Base-by-base conservation (phyloP, 2,113 vertebrate genomes). In the Limnothrissa miodon region DNA sequence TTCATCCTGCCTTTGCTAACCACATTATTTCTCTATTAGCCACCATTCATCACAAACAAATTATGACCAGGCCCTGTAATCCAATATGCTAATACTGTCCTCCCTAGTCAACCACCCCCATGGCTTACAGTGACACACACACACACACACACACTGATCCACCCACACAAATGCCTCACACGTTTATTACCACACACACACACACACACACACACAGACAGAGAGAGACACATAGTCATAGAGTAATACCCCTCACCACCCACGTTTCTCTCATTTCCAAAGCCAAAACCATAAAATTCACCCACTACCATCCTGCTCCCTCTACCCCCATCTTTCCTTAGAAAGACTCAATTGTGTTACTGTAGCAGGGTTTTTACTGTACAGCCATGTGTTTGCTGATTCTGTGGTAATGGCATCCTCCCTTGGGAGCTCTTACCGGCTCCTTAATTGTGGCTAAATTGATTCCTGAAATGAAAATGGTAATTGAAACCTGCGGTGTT, bases 31-130 rank as follows among this genome's bases (percentile, higher is more conserved):
- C 33, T 74, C 66, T 74, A 74, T 74, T 74, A 74, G 25, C 13
- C 0, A 11, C 29, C 29, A 11, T 36, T 74, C 66, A 74, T 19
- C 13, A 33, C 29, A 74, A 36, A 33, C 66, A 74, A 74, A 74
- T 74, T 74, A 74, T 74, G 66, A 74, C 66, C 66, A 74, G 33
- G 66, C 10, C 66, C 66, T 74, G 66, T 74, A 74, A 74, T 74
- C 66, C 66, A 74, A 39, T 74, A 74, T 74, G 66, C 66, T 74
- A 74, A 74, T 74, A 74, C 66, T 17, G 10, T 74, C 66, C 59
- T 10, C 29, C 29, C 29, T 29, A 17, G 29, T 33, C 3, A n/a
- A 29, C 59, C 59, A 62, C 33, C 66, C 66, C 66, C 66, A 74
- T 74, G 66, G 66, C 66, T 74, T 74, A 74, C 66, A 39, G 29